Percentiles rank a stretch among this genome's conserved stretches.
Conservation (phyloP, 2,113 vertebrate genomes). For the Eudyptes chrysolophus region DNA sequence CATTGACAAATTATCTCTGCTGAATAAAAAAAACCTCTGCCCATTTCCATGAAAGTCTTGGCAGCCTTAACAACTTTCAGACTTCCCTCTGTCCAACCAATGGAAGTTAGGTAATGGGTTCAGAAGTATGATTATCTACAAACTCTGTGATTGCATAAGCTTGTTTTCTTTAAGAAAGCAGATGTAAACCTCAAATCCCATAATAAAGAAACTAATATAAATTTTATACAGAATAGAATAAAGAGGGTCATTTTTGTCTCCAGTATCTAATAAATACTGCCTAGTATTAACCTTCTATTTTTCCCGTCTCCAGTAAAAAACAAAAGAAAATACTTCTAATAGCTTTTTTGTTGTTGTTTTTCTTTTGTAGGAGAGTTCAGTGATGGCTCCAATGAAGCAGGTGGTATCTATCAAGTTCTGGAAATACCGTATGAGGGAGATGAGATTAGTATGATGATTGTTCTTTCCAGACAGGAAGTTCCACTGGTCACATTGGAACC, state of each 20-base stretch:
- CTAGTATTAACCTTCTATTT: neutral
- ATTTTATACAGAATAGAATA: neutral
- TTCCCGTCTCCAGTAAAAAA: neutral
- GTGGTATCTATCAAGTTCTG: constrained; percentile 96
- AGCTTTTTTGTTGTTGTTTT: neutral
- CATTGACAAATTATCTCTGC: neutral
- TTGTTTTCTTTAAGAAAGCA: neutral
- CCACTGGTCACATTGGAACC: constrained; percentile 90
- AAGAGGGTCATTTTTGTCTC: neutral
- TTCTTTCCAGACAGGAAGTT: constrained; percentile 95
- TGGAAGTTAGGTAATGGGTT: neutral
- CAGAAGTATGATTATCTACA: neutral
- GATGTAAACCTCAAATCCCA: neutral
- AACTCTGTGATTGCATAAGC: neutral
- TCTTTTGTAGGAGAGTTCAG: constrained; percentile 91
- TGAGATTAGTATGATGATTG: constrained; percentile 92
- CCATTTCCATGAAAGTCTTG: neutral
- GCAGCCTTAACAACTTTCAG: neutral
- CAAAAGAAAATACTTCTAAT: neutral
- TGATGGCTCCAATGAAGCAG: constrained; percentile 94
- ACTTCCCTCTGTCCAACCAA: neutral
- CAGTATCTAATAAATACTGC: neutral
- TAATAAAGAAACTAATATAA: neutral
- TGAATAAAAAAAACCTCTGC: neutral
- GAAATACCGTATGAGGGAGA: constrained; percentile 97